Base-by-base conservation (phyloP, 1,140 invertebrate genomes). In the Mylabris phalerata region DNA sequence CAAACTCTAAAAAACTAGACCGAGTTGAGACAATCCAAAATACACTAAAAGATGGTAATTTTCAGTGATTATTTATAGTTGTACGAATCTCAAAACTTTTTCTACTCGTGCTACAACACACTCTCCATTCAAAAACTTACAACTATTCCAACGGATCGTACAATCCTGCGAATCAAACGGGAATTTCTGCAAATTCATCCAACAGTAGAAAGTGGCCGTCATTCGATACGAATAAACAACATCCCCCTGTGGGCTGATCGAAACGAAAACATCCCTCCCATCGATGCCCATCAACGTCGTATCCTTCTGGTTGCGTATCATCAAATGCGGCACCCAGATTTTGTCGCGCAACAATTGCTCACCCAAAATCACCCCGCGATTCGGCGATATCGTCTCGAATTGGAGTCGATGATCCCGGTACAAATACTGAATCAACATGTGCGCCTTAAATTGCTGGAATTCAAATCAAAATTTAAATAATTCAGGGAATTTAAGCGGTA, bases 91-190 rank as follows among this genome's bases (percentile, higher is more conserved):
- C 4, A 32, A 7, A 4, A 32, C 27, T 32, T 32, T 2, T 7
- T 7, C 27, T 32, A 32, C 27, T 32, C 27, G 27, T 7, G 7
- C 4, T 7, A 32, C 32, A 32, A 32, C 7, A 32, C 7, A 32
- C 1, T 32, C 4, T 32, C 10, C 6, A 39, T 50, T 32, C 9
- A 10, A 42, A 19, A 51, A 70, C 87, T 82, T 82, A 92, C 89
- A 92, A 67, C 88, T 91, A 72, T 89, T 88, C 48, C 92, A 82
- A 40, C 85, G 80, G 40, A 92, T 80, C 38, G 85, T 83, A 70
- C 89, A 92, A 25, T 83, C 79, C 72, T 93, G 89, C 44, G 86
- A 81, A 66, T 93, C 89, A 64, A 93, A 92, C 1, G 89, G 90
- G 66, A 92, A 93, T 70, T 92, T 92, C 71, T 89, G 83, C 19